phyloP scores from a whole-genome alignment of 1,140 invertebrate species.

The Drosophila watanabei region DNA sequence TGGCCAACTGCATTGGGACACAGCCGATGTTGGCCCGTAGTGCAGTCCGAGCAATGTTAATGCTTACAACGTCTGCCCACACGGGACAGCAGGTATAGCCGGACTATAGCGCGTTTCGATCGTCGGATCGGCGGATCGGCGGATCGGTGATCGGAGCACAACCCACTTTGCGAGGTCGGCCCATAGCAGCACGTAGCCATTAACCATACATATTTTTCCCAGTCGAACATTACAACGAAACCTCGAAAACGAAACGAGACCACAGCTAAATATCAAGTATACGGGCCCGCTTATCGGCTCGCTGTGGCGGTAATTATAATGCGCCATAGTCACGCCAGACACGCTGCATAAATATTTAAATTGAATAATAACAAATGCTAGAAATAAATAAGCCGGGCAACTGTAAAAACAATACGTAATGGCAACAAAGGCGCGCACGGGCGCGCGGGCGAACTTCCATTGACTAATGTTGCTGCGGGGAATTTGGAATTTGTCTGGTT shows the following conservation, averaged over 20 bases:
- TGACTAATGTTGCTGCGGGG: slow-evolving; percentile 49
- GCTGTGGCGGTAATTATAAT: slow-evolving; percentile 72
- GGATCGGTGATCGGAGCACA: slow-evolving; percentile 16
- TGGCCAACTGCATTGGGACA: slow-evolving; percentile 54
- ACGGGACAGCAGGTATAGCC: slow-evolving; percentile 1
- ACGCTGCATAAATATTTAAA: slow-evolving; percentile 83
- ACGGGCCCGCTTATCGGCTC: slow-evolving; percentile 20
- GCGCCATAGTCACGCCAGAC: slow-evolving; percentile 77
- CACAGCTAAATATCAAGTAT: slow-evolving; percentile 68
- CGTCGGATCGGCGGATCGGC: background rate
- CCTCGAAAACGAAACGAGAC: slow-evolving; percentile 55
- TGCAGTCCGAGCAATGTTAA: slow-evolving; percentile 1
- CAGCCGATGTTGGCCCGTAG: background rate
- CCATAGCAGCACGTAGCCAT: slow-evolving; percentile 66
- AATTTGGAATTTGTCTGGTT: slow-evolving; percentile 36
- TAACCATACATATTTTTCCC: slow-evolving; percentile 26
- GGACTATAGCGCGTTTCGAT: background rate
- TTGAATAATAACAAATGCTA: slow-evolving; percentile 79
- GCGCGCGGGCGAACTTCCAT: slow-evolving; percentile 48
- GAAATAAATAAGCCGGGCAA: slow-evolving; percentile 68
- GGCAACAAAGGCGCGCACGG: slow-evolving; percentile 33
- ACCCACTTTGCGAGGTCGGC: slow-evolving; percentile 60
- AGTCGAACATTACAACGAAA: slow-evolving; percentile 35
- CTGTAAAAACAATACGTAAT: slow-evolving; percentile 82
- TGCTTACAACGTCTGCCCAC: slow-evolving; percentile 34